These are phyloP conservation scores for Doryteuthis pealeii DNA, from an alignment of 1,140 invertebrate genomes.

Conservation along the genomic window DNA sequence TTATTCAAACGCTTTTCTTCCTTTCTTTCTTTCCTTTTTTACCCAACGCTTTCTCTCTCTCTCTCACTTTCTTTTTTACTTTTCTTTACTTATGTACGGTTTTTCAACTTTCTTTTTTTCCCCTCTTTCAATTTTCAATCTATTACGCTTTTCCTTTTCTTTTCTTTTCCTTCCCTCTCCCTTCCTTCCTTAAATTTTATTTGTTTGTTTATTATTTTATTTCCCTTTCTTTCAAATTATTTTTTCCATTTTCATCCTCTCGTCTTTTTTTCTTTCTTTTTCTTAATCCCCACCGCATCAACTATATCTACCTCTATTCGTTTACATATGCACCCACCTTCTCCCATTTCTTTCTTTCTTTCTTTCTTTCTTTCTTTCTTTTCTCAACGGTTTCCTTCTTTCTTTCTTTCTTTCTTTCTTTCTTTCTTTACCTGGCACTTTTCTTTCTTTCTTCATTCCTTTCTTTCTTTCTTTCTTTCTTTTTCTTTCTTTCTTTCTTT, in stretches of 20 bases:
- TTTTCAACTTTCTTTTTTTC: slow-evolving; percentile 8
- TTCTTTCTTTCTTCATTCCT: slow-evolving; percentile 3
- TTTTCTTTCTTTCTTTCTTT: too few species aligned
- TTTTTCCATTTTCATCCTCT: too few species aligned
- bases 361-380: slow-evolving; percentile 10
- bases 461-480: slow-evolving; percentile 9
- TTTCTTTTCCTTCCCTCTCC: too few species aligned
- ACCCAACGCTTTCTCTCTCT: background rate
- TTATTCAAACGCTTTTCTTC: too few species aligned
- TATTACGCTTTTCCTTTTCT: background rate
- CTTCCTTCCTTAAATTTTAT: too few species aligned
- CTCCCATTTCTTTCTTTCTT: background rate
- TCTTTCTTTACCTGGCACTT: background rate
- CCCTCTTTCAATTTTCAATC: background rate
- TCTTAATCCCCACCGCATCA: too few species aligned
- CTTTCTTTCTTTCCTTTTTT: background rate
- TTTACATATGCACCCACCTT: background rate
- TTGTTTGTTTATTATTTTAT: too few species aligned
- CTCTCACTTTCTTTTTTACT: background rate
- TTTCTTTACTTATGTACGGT: slow-evolving; percentile 10
- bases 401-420: background rate
- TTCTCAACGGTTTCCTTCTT: slow-evolving; percentile 11
- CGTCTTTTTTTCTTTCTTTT: too few species aligned
- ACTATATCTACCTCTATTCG: background rate
- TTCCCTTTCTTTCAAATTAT: too few species aligned